These are phyloP conservation scores for Myopa tessellatipennis DNA, from an alignment of 2,888 invertebrate species.

Conservation along the genomic window DNA sequence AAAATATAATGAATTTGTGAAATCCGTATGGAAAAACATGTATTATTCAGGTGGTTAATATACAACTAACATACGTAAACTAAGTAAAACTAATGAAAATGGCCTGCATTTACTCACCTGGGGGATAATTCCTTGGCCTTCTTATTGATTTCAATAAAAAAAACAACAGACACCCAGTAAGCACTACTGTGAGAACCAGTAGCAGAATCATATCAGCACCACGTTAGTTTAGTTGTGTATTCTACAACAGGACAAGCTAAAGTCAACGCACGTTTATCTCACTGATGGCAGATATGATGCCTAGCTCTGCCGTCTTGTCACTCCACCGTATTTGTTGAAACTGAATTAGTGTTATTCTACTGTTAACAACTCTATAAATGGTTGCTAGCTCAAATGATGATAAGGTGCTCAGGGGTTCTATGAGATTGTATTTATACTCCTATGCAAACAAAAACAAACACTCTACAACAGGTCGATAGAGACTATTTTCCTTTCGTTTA, in stretches of 20 bases:
- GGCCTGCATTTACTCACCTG: constrained; percentile 54
- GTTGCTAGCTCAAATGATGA: constrained; percentile 8
- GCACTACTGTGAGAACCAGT: constrained; percentile 51
- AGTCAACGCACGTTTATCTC: constrained; percentile 18
- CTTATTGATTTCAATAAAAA: constrained; percentile 54
- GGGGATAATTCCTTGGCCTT: constrained; percentile 61
- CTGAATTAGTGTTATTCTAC: constrained; percentile 29
- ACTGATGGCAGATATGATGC: not conserved
- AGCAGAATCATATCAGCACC: constrained; percentile 54
- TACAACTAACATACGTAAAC: no score
- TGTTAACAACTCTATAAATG: constrained; percentile 11
- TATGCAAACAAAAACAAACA: not conserved
- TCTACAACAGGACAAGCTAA: not conserved
- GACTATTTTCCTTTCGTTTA: no score
- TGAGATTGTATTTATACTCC: not conserved
- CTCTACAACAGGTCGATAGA: not conserved
- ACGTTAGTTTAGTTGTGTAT: not conserved
- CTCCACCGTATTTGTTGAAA: constrained; percentile 36
- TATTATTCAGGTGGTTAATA: no score
- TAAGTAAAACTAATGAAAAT: no score
- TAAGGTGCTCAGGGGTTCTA: not conserved
- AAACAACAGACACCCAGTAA: constrained; percentile 54
- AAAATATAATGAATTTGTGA: no score
- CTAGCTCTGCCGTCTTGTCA: constrained; percentile 19
- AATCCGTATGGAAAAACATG: no score